phyloP scores from a whole-genome alignment of 2,113 vertebrate genomes.

The Rhynchopsitta pachyrhyncha region DNA sequence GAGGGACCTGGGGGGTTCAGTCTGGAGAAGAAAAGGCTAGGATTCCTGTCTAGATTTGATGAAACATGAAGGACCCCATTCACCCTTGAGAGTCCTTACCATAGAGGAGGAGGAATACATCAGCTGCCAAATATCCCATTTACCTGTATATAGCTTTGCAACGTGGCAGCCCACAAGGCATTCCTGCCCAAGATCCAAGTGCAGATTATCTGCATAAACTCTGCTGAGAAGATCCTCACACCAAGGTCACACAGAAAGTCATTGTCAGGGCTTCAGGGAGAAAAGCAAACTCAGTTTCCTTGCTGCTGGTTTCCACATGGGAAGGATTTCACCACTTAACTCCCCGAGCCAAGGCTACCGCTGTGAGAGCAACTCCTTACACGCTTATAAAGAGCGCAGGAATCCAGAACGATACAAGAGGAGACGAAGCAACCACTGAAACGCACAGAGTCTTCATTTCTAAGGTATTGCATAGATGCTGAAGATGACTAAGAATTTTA shows the following conservation, averaged over 20 bases:
- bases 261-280: neutral
- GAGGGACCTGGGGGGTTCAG: neutral
- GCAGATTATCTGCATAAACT: neutral
- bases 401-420: neutral
- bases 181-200: neutral
- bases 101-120: neutral
- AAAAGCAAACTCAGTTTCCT: neutral
- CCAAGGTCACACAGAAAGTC: neutral
- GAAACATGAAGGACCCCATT: neutral
- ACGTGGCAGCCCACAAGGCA: rapidly evolving
- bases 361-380: neutral
- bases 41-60: neutral
- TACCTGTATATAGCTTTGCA: neutral
- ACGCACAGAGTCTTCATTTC: neutral
- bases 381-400: neutral
- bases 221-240: neutral
- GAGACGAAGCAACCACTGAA: neutral
- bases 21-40: too few relatives aligned
- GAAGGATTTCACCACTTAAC: neutral
- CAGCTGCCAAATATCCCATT: rapidly evolving
- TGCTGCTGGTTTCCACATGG: neutral
- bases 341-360: neutral
- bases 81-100: neutral
- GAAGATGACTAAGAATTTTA: slow-evolving; percentile 67
- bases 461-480: slow-evolving; percentile 38